Conservation (phyloP, 1,140 invertebrate species). For the Drosophila kohkoa region DNA sequence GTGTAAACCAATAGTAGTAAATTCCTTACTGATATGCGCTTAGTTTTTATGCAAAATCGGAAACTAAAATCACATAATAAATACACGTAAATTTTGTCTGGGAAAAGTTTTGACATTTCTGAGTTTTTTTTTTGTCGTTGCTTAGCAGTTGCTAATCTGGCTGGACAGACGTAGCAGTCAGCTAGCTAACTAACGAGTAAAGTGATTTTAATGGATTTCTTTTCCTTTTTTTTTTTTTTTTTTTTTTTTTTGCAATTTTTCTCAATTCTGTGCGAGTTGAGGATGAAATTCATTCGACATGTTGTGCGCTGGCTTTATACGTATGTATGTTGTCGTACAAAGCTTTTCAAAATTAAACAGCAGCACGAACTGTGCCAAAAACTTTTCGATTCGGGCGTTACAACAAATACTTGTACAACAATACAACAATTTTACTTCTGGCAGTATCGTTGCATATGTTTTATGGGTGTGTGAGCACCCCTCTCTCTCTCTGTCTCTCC, state of each 20-base stretch:
- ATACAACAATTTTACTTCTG: conserved; percentile 41
- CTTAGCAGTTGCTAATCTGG: conserved; percentile 32
- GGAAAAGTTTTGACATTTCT: background rate
- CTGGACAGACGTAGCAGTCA: conserved; percentile 19
- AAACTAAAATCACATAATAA: conserved; percentile 5
- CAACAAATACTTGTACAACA: conserved; percentile 50
- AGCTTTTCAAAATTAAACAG: conserved; percentile 80
- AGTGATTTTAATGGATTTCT: conserved; percentile 78
- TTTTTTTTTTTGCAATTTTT: conserved; percentile 18
- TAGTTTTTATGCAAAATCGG: background rate
- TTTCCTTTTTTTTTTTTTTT: conserved; percentile 1
- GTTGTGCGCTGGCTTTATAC: conserved; percentile 47
- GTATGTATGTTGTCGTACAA: conserved; percentile 63
- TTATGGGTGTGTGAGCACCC: conserved; percentile 30
- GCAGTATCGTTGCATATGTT: conserved; percentile 53
- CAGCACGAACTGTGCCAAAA: conserved; percentile 74
- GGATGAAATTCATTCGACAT: conserved; percentile 54
- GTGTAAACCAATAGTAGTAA: background rate
- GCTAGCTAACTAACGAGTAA: conserved; percentile 63
- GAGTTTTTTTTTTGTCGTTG: conserved; percentile 15
- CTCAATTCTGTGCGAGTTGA: conserved; percentile 20
- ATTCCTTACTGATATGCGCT: background rate
- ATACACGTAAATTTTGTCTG: background rate
- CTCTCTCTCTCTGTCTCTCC: no score
- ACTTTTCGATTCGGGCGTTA: conserved; percentile 66